Evolutionary conservation across 2,113 vertebrate genomes (phyloP), one percentile per base, ranked within the genome.

Genomic region (Euleptes europaea): DNA sequence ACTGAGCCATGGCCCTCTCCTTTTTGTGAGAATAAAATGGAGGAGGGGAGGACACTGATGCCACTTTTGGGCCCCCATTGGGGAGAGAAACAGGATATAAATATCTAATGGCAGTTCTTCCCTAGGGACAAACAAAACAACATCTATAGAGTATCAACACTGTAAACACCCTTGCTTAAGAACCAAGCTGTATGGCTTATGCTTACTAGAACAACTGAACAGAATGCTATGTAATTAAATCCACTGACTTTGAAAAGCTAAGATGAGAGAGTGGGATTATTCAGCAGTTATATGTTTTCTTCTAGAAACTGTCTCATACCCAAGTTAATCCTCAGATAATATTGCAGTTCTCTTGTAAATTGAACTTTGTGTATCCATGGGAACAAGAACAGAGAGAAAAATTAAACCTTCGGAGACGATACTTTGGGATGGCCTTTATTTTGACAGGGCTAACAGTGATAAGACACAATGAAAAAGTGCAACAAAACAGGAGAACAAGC

Each of bases 391-490:
- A 26, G 60, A 17, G 44, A 47, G 60, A 44, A 47, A 47, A 60
- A 74, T 23, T 7, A 57, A 40, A 17, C 71, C 44, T 21, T 83
- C 57, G 74, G 4, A 80, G 67, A 73, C 44, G 19, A 2, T 72
- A 47, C 28, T 72, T 42, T 47, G 35, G 6, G 10, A 12, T 28
- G 33, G 12, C 57, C 40, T 70, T 38, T 82, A 67, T 74, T 82
- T 77, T 76, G 65, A 44, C 38, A 74, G 31, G 26, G 15, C 1
- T 82, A 84, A 51, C 40, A 17, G 13, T 0, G 2, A 78, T 75
- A 47, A 65, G 26, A n/a, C 38, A 19, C 0, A 0, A 8, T 21
- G 3, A 0, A 6, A 44, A 65, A 71, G 66, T 17, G 38, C 80
- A 69, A 31, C 1, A 4, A 84, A 21, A 38, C 1, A 40, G n/a